phyloP scores from a whole-genome alignment of 2,888 invertebrate genomes.

The Dynastes hyllus region DNA sequence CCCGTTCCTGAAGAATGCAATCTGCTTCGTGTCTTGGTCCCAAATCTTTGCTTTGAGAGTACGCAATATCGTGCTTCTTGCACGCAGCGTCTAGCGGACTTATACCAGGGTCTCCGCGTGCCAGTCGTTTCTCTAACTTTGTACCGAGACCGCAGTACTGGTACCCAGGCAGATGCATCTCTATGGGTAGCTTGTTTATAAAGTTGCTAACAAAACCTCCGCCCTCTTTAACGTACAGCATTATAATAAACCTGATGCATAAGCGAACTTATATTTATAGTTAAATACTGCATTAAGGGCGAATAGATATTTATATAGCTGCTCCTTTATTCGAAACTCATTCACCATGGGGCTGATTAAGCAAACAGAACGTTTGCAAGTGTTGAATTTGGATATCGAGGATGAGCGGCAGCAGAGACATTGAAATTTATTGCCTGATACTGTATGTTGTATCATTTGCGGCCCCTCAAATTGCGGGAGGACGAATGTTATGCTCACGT shows the following conservation, averaged over 20 bases:
- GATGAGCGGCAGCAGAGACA: background rate
- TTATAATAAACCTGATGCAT: background rate
- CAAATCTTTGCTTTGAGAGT: constrained; percentile 43
- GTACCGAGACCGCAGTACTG: constrained; percentile 60
- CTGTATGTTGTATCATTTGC: constrained; percentile 57
- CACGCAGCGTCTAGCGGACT: constrained; percentile 63
- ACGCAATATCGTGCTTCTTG: constrained; percentile 54
- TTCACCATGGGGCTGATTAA: constrained; percentile 11
- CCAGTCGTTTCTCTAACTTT: constrained; percentile 59
- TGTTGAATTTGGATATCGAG: background rate
- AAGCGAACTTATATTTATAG: background rate
- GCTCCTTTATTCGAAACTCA: background rate
- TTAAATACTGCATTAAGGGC: background rate
- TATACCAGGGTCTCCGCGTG: constrained; percentile 63
- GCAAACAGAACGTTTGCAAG: background rate
- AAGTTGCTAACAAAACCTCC: constrained; percentile 53
- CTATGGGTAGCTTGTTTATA: constrained; percentile 58
- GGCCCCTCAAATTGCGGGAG: constrained; percentile 67
- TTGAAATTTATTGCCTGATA: constrained; percentile 6
- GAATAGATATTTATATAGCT: background rate
- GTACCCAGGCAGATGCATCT: constrained; percentile 57
- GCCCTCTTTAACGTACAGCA: constrained; percentile 37
- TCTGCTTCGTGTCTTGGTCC: constrained; percentile 17
- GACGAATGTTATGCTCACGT: constrained; percentile 63
- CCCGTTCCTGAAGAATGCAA: constrained; percentile 48